A percentile compares a stretch with the other conserved stretches of the same genome.
phyloP scores from a whole-genome alignment of 2,888 invertebrate genomes.

The Molanna angustata region DNA sequence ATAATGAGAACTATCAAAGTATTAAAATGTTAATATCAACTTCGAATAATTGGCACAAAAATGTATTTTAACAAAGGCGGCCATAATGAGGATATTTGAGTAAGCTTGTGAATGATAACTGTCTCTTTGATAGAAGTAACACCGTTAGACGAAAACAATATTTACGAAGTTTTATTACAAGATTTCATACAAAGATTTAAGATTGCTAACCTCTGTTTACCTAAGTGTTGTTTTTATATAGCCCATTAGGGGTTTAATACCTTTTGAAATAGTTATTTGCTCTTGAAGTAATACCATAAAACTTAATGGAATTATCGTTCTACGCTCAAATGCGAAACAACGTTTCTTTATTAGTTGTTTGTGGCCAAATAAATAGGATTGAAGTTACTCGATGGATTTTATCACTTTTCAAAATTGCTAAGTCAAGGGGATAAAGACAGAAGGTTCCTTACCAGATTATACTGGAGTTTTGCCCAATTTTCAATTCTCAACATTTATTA shows the following conservation, averaged over 20 bases:
- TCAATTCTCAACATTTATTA: no score
- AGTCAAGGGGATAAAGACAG: not conserved
- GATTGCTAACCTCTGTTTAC: slow-evolving; percentile 1
- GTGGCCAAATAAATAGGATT: slow-evolving; percentile 1
- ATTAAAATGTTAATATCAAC: no score
- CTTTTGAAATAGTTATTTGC: slow-evolving; percentile 7
- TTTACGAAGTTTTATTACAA: not conserved
- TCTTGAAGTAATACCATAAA: slow-evolving; percentile 4
- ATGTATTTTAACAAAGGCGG: no score
- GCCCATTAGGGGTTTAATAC: slow-evolving; percentile 10
- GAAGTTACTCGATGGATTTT: not conserved
- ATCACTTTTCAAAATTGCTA: not conserved
- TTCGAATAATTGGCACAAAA: no score
- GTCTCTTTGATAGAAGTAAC: not conserved
- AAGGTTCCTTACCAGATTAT: not conserved
- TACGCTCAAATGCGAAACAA: slow-evolving; percentile 3
- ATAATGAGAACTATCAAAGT: no score
- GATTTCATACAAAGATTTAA: not conserved
- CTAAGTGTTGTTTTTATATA: slow-evolving; percentile 9
- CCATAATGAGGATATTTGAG: no score
- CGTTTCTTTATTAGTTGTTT: slow-evolving; percentile 4
- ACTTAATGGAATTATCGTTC: slow-evolving; percentile 11
- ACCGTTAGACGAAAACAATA: not conserved
- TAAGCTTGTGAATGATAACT: no score
- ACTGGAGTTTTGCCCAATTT: no score